Percentiles rank a stretch among this genome's conserved stretches.
Evolutionary conservation across 2,888 invertebrate species (phyloP).

Genomic region (Hirtodrosophila duncani): DNA sequence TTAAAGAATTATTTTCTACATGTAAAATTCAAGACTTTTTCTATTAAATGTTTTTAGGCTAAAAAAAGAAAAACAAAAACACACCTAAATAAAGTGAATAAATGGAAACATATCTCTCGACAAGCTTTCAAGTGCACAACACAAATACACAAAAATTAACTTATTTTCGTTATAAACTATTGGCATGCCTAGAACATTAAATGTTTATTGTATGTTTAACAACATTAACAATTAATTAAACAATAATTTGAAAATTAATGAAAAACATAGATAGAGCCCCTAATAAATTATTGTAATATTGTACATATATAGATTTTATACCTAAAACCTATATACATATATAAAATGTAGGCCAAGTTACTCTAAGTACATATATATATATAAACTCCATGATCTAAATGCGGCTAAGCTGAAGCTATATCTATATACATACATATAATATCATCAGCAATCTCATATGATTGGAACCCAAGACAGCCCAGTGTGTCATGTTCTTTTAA

Average conservation of each 20-base stretch:
- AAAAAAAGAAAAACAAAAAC: conserved; percentile 5
- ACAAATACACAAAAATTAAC: conserved; percentile 23
- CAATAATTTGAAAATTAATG: conserved; percentile 1
- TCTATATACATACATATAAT: conserved; percentile 1
- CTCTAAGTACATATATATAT: conserved; percentile 14
- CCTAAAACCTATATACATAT: conserved; percentile 19
- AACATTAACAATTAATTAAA: too few species aligned
- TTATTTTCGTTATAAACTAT: conserved; percentile 31
- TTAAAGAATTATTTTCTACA: conserved; percentile 32
- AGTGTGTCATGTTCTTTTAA: too few species aligned
- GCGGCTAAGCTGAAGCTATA: conserved; percentile 29
- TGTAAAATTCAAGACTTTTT: conserved; percentile 39
- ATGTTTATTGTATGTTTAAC: conserved; percentile 8
- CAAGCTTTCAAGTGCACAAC: conserved; percentile 44
- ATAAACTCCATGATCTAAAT: conserved; percentile 25
- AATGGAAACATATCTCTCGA: conserved; percentile 55
- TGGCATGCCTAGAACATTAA: conserved; percentile 12
- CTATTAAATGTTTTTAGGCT: conserved; percentile 18
- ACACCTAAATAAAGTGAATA: conserved; percentile 16
- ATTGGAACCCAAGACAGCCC: conserved; percentile 10
- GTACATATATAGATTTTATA: conserved; percentile 37
- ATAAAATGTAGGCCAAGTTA: conserved; percentile 25
- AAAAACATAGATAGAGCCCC: conserved; percentile 38
- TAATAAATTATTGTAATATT: conserved; percentile 35
- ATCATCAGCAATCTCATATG: conserved; percentile 4